Evolutionary conservation across 2,797 vertebrate genomes (phyloP).

Genomic region (Leucoraja ocellata): DNA sequence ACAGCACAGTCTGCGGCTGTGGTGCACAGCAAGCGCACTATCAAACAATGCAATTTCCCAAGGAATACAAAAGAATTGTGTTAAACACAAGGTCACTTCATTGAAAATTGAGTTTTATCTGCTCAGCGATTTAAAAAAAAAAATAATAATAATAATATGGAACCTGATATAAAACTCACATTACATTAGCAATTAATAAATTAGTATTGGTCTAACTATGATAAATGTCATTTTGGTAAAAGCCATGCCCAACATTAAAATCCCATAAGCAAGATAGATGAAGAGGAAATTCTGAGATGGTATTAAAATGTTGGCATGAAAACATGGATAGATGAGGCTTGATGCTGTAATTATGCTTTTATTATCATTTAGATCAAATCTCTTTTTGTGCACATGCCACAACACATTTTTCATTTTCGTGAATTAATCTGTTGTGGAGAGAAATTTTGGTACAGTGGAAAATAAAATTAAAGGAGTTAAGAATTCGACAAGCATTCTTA

Average conservation of each 20-base stretch:
- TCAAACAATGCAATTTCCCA: neutral
- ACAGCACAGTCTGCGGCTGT: neutral
- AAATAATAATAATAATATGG: neutral
- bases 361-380: slow-evolving; percentile 21
- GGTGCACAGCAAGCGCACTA: neutral
- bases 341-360: slow-evolving; percentile 7
- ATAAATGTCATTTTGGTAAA: slow-evolving; percentile 31
- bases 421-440: slow-evolving; percentile 8
- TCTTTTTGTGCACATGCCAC: neutral
- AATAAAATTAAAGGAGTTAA: neutral
- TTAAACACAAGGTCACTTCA: slow-evolving; percentile 22
- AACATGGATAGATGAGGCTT: neutral
- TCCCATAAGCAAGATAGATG: slow-evolving; percentile 21
- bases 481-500: too few relatives aligned
- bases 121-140: neutral
- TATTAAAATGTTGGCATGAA: slow-evolving; percentile 7
- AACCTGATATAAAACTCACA: neutral
- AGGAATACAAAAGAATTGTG: neutral
- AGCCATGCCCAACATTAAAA: slow-evolving; percentile 29
- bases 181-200: slow-evolving; percentile 31
- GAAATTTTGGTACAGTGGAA: neutral
- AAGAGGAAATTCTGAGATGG: neutral
- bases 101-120: slow-evolving; percentile 22
- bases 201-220: slow-evolving; percentile 23
- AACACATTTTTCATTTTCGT: slow-evolving; percentile 5